Evolutionary conservation across 2,113 vertebrate species (phyloP), one percentile per base, ranked within the genome.

Genomic region (Pachycephala philippinensis): DNA sequence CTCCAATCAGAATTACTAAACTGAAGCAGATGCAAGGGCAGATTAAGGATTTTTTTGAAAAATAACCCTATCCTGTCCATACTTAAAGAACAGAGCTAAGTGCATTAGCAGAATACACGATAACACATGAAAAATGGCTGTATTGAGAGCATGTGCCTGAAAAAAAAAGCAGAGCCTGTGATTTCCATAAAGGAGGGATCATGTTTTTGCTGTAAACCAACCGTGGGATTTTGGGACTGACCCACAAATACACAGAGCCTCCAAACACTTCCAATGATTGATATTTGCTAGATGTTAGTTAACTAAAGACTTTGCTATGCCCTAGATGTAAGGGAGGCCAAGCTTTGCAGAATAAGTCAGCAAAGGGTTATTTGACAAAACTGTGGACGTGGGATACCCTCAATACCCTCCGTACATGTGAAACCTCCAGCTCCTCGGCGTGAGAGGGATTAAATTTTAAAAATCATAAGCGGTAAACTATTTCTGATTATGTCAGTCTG

Each of bases 1-100:
- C 33, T 91, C 82, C 82, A 91, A 85, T 74, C 59, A 80, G 92
- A 96, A 84, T 86, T 77, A 88, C 42, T 47, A 1, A 77, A 90
- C 42, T 80, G 57, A 93, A 91, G 63, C 78, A 90, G 66, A 93
- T 91, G 27, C 2, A 4, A 95, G n/a, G 22, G 27, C 59, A 90
- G 84, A 88, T 94, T 88, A 63, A 28, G 50, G 63, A 40, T 63
- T 69, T 83, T 77, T 72, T 86, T 21, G 2, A 39, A 44, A 94
- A 92, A 65, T 47, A 86, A 93, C 75, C 47, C 54, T 70, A 20
- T 79, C 61, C 11, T 61, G 35, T 19, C 60, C 47, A 35, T 22
- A 45, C n/a, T 57, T 71, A 31, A 42, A 61, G 54, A 69, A 7
- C 1, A 77, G 27, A 81, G 70, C 28, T 50, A 61, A 91, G 31